Evolutionary conservation across 2,888 invertebrate species (phyloP), one percentile per base, ranked within the genome.

Genomic region (Cheilosia impressa): DNA sequence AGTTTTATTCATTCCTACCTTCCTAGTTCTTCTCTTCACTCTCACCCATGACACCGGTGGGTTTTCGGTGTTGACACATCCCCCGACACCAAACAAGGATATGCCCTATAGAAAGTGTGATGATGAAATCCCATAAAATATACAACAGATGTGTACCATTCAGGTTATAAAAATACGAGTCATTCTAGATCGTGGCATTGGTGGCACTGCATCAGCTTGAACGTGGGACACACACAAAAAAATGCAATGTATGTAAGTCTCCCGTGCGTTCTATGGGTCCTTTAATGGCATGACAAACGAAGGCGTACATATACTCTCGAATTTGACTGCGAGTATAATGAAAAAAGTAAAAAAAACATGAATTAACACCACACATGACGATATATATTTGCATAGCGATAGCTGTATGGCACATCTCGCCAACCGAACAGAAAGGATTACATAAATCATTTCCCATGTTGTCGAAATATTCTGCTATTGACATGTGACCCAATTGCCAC

Each of bases 71-170:
- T 85, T 85, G 85, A 85, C 81, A 85, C 81, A 81, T 50, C 85
- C 81, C 76, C 76, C 85, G 85, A 85, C 81, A 85, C 85, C 85
- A 85, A 81, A 85, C 76, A 81, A 85, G 81, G 76, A 85, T 81
- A 81, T 80, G 76, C 81, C 81, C 81, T 85, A 81, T 85, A 68
- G 80, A 85, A 80, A 81, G 79, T 72, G 76, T 76, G 80, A 80
- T 85, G 84, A 85, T 85, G 84, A 81, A 81, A 85, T 73, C 76
- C 85, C 85, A 85, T 85, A 81, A 85, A 85, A 81, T 85, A 85
- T 85, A 85, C 85, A 85, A 85, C 85, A 85, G 85, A 85, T 85
- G 85, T 81, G 81, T 81, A 76, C 84, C 84, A 85, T 80, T 81
- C 80, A 85, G 80, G 84, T 80, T 85, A 80, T 85, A 85, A 85